A percentile compares a stretch with the other conserved stretches of the same genome.
Conservation (phyloP, 1,140 invertebrate species). For the Cecropterus lyciades region DNA sequence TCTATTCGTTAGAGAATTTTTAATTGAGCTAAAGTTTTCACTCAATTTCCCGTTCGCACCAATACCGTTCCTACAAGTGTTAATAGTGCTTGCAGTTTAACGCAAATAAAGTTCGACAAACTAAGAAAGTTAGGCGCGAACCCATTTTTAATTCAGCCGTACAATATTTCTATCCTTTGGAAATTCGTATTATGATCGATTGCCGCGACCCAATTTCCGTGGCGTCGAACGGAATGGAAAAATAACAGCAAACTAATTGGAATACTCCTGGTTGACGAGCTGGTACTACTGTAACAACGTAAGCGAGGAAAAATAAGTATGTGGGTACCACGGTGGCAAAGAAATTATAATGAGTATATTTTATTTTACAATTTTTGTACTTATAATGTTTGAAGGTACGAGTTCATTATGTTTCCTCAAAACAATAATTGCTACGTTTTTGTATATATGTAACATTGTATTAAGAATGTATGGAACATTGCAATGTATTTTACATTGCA, state of each 20-base stretch:
- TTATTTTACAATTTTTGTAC: no score
- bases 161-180: constrained; percentile 45
- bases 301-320: background rate
- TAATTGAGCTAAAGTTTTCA: constrained; percentile 16
- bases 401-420: no score
- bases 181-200: constrained; percentile 53
- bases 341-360: background rate
- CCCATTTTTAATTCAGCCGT: constrained; percentile 19
- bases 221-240: constrained; percentile 68
- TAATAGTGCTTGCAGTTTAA: constrained; percentile 19
- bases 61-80: constrained; percentile 21
- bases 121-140: constrained; percentile 26
- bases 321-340: background rate
- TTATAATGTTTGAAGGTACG: no score
- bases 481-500: no score
- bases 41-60: constrained; percentile 4
- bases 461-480: no score
- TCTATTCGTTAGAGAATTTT: constrained; percentile 18
- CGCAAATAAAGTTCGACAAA: constrained; percentile 25
- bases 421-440: no score
- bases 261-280: constrained; percentile 62
- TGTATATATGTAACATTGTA: no score
- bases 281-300: constrained; percentile 1
- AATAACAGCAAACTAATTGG: constrained; percentile 82
- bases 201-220: constrained; percentile 63